A percentile compares a stretch with the other conserved stretches of the same genome.
Conservation (phyloP, 1,140 invertebrate genomes). For the Bombyx mori region ASM3026992v2 NC_085123.1:1886001-1886500, state of each 20-base stretch:
- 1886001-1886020: too few species aligned
- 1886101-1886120: too few species aligned
- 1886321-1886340: constrained; percentile 72
- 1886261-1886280: constrained; percentile 76
- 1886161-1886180: too few species aligned
- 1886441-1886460: constrained; percentile 86
- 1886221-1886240: constrained; percentile 86
- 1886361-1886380: constrained; percentile 57
- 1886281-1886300: constrained; percentile 73
- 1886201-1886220: constrained; percentile 72
- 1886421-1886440: constrained; percentile 91
- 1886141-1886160: too few species aligned
- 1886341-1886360: constrained; percentile 53
- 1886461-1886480: constrained; percentile 86
- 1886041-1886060: too few species aligned
- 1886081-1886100: too few species aligned
- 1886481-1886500: constrained; percentile 71
- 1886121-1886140: too few species aligned
- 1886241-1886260: constrained; percentile 88
- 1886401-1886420: constrained; percentile 79
- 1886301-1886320: constrained; percentile 76
- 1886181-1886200: too few species aligned
- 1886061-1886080: too few species aligned
- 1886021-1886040: too few species aligned
- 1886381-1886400: constrained; percentile 2